Conservation (phyloP, 37 sponge, comb jelly and placozoan genomes). For the Theonella swinhoei region DNA sequence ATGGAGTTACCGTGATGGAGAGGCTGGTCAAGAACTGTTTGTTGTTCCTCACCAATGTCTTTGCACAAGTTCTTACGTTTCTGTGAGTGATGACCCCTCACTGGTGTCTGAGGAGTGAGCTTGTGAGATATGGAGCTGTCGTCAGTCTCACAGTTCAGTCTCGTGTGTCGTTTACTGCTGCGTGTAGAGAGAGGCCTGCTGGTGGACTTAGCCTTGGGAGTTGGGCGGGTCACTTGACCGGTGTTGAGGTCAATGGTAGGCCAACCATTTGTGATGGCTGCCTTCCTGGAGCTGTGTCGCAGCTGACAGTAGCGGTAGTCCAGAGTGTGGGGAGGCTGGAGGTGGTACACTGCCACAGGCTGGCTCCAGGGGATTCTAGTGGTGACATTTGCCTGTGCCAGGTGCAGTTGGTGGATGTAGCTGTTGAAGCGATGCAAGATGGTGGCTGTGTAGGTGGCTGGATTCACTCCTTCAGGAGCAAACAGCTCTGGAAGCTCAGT, state of each 20-base stretch:
- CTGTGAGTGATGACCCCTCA: too few species aligned
- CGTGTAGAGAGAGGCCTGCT: too few species aligned
- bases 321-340: neutral
- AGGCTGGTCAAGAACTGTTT: too few species aligned
- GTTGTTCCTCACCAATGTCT: too few species aligned
- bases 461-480: neutral
- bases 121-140: too few species aligned
- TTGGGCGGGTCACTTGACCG: too few species aligned
- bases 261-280: neutral
- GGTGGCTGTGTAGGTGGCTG: neutral
- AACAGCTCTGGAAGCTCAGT: neutral
- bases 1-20: too few species aligned
- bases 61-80: too few species aligned
- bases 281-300: neutral
- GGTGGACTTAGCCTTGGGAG: neutral
- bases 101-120: too few species aligned
- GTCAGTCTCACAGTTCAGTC: too few species aligned
- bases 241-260: neutral
- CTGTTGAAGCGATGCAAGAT: constrained; percentile 6
- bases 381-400: neutral
- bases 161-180: too few species aligned
- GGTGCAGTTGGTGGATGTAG: constrained; percentile 11
- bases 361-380: neutral
- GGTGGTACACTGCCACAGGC: neutral
- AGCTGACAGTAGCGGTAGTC: neutral